These are phyloP conservation scores for Drosophila formosana DNA, from an alignment of 2,888 invertebrate species.

Conservation along the genomic window DNA sequence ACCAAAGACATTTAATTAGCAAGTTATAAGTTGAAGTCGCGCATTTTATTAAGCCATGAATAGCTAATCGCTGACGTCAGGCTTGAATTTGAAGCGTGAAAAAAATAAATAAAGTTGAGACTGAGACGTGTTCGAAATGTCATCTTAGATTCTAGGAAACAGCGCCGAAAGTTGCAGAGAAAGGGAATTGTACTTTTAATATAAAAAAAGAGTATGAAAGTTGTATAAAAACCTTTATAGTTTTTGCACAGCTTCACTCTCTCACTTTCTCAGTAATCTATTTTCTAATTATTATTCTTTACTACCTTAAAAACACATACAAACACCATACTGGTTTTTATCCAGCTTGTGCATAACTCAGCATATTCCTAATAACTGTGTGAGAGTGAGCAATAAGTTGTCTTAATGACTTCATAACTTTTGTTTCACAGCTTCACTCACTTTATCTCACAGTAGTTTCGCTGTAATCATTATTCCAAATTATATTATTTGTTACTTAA, in stretches of 20 bases:
- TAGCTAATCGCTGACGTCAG: not conserved
- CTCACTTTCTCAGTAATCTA: too few relatives aligned
- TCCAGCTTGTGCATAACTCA: too few relatives aligned
- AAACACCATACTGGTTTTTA: too few relatives aligned
- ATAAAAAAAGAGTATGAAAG: not conserved
- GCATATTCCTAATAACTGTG: too few relatives aligned
- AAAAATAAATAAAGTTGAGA: not conserved
- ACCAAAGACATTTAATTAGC: constrained; percentile 2
- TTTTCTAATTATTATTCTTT: too few relatives aligned
- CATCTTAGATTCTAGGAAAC: not conserved
- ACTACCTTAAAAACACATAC: too few relatives aligned
- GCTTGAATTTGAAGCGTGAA: not conserved
- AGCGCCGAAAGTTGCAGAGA: not conserved
- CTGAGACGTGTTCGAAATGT: not conserved
- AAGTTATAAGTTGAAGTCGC: constrained; percentile 1
- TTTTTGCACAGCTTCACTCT: not conserved
- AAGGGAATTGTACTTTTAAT: not conserved
- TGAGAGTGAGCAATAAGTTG: not conserved
- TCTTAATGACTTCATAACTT: not conserved
- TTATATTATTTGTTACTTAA: too few relatives aligned
- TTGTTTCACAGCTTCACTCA: not conserved
- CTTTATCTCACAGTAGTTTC: too few relatives aligned
- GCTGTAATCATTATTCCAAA: too few relatives aligned
- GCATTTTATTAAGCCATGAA: not conserved
- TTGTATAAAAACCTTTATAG: not conserved